A percentile compares a stretch with the other conserved stretches of the same genome.
Evolutionary conservation across 53 echinoderm and acorn worm genomes (phyloP).

Genomic region (Patiria pectinifera): DNA sequence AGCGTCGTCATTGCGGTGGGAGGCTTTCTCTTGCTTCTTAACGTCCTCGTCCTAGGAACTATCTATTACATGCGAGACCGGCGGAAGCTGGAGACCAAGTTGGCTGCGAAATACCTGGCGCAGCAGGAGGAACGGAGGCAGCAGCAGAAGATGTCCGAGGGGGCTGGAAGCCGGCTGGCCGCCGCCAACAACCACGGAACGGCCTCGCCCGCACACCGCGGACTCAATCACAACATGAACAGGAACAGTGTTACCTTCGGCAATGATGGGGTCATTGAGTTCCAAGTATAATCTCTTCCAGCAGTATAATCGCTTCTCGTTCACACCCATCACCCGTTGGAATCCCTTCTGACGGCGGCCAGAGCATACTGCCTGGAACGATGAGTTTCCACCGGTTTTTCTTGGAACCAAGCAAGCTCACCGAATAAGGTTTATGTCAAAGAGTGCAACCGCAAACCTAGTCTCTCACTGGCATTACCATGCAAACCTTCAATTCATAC

Average conservation of each 20-base stretch:
- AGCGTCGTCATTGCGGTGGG: conserved; percentile 97
- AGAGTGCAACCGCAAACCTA: too few relatives aligned
- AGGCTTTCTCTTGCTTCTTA: conserved; percentile 84
- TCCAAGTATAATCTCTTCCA: conserved; percentile 31
- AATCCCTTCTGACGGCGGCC: too few relatives aligned
- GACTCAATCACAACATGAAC: conserved; percentile 54
- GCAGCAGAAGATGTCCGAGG: conserved; percentile 71
- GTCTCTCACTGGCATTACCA: too few relatives aligned
- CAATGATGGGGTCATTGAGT: conserved; percentile 60
- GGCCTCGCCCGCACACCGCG: conserved; percentile 54
- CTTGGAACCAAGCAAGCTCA: too few relatives aligned
- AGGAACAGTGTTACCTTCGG: conserved; percentile 60
- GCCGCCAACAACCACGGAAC: conserved; percentile 56
- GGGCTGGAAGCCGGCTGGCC: conserved; percentile 51
- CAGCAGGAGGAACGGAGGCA: conserved; percentile 81
- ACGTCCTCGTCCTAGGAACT: conserved; percentile 82
- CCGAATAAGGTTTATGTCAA: too few relatives aligned
- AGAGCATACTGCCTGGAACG: too few relatives aligned
- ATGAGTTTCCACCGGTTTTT: too few relatives aligned
- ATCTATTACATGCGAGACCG: conserved; percentile 93
- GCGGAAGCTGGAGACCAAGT: conserved; percentile 84
- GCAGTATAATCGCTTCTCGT: not conserved
- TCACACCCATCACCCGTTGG: too few relatives aligned
- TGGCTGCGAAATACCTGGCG: conserved; percentile 88
- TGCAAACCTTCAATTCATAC: too few relatives aligned